These are phyloP conservation scores for Papilio protenor DNA, from an alignment of 2,888 invertebrate genomes.

Conservation along the genomic window DNA sequence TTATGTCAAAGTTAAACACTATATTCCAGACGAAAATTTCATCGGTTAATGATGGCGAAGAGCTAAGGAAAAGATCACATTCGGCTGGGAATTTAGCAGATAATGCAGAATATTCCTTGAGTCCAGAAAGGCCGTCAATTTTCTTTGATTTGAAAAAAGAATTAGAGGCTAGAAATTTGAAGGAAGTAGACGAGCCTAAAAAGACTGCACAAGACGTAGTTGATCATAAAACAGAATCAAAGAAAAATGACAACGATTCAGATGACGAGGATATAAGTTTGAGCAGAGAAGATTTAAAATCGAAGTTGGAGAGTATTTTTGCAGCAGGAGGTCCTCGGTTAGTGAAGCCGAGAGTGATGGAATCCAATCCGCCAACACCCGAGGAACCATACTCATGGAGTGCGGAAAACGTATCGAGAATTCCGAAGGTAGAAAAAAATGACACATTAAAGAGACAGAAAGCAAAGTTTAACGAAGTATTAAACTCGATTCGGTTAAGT, in stretches of 20 bases:
- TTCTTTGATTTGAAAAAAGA: conserved; percentile 74
- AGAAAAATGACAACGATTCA: conserved; percentile 48
- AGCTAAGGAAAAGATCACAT: conserved; percentile 68
- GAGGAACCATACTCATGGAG: conserved; percentile 70
- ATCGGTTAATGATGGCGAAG: conserved; percentile 60
- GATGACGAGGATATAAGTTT: conserved; percentile 52
- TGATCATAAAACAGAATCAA: conserved; percentile 58
- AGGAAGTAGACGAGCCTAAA: conserved; percentile 48
- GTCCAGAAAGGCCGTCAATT: conserved; percentile 59
- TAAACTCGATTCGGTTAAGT: conserved; percentile 76
- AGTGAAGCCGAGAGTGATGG: conserved; percentile 67
- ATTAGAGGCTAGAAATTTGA: conserved; percentile 50
- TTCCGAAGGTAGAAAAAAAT: conserved; percentile 74
- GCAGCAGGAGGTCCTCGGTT: conserved; percentile 68
- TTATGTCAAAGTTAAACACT: conserved; percentile 75
- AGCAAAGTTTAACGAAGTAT: conserved; percentile 73
- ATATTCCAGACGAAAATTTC: conserved; percentile 72
- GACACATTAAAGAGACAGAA: conserved; percentile 78
- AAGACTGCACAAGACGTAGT: conserved; percentile 62
- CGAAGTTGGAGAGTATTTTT: conserved; percentile 74
- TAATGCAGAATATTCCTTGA: conserved; percentile 55
- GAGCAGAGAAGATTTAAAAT: conserved; percentile 72
- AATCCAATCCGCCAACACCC: conserved; percentile 71
- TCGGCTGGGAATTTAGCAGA: conserved; percentile 70
- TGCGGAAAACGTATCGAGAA: conserved; percentile 67